These are phyloP conservation scores for Siniperca undulata DNA, from an alignment of 2,797 vertebrate genomes.

Conservation along the genomic window DNA sequence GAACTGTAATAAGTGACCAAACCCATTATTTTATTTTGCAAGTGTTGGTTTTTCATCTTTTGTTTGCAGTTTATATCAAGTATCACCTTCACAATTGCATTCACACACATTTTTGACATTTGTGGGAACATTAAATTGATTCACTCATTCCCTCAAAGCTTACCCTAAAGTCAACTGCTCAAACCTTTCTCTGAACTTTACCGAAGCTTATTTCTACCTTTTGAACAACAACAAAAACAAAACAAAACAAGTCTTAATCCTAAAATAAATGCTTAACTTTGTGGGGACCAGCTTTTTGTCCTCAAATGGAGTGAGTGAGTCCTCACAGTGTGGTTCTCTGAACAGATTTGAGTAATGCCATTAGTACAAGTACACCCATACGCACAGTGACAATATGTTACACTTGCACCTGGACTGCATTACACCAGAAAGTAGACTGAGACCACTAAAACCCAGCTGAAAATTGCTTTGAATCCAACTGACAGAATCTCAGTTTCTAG, in stretches of 20 bases:
- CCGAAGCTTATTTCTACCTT: neutral
- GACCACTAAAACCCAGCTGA: constrained; percentile 45
- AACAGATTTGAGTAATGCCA: neutral
- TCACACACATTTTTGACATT: neutral
- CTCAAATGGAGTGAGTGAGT: neutral
- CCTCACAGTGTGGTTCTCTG: neutral
- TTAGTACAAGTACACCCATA: constrained; percentile 1
- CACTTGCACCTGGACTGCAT: constrained; percentile 32
- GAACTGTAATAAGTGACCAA: neutral
- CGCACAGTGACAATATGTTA: constrained; percentile 14
- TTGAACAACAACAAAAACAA: neutral
- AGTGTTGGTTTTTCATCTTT: neutral
- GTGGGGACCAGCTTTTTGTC: too few species aligned
- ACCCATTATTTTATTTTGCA: neutral
- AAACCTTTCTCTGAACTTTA: neutral
- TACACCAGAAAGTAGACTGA: constrained; percentile 33
- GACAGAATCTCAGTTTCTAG: constrained; percentile 63
- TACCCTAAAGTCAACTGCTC: neutral
- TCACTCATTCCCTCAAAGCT: neutral
- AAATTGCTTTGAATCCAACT: constrained; percentile 56
- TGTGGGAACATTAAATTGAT: neutral
- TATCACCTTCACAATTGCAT: neutral
- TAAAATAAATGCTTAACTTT: neutral
- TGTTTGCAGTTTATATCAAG: neutral
- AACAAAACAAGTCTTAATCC: too few species aligned